Evolutionary conservation across 2,113 vertebrate genomes (phyloP), one percentile per base, ranked within the genome.

Genomic region (Tenrec ecaudatus): DNA sequence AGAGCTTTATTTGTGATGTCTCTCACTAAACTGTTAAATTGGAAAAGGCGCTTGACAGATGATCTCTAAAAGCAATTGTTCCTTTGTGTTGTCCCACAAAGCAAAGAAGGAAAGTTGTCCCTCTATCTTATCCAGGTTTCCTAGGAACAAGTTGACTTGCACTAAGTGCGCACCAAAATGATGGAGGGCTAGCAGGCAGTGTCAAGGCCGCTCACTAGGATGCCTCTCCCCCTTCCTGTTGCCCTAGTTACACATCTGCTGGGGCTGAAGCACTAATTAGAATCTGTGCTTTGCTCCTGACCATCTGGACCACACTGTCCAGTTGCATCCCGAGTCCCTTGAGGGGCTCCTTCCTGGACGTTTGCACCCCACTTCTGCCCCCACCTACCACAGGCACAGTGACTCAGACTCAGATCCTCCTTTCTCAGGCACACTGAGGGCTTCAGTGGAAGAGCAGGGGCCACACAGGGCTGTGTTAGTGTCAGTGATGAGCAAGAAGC

Each of bases 221-320:
- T 12, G 40, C 23, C 23, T 7, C 11, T 31, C 57, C 33, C 22
- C 53, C 82, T 62, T 31, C 27, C 1, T 4, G 29, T 20, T 25
- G 62, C 16, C 25, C 38, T 31, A 6, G 62, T 47, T 47, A 25
- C 62, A 89, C 88, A 95, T 58, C 91, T 95, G 94, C 33, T 3
- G 19, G 8, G 43, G 71, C 20, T 68, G 8, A 0, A 1, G 29
- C 38, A 10, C 47, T 75, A 86, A 94, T 88, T 64, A 92, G 90
- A 36, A 0, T 27, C 66, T 47, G 20, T 3, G 78, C 22, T 40
- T 79, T 17, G 47, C 11, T 47, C 31, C 66, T 83, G 38, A 53
- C 81, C 80, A 68, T 89, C 92, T 90, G 88, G 69, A 57, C 15
- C 3, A 31, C 71, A n/a, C 29, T 1, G 25, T 4, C 5, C 22